Evolutionary conservation across 2,888 invertebrate species (phyloP), one percentile per base, ranked within the genome.

Genomic region (Lymantria dispar): DNA sequence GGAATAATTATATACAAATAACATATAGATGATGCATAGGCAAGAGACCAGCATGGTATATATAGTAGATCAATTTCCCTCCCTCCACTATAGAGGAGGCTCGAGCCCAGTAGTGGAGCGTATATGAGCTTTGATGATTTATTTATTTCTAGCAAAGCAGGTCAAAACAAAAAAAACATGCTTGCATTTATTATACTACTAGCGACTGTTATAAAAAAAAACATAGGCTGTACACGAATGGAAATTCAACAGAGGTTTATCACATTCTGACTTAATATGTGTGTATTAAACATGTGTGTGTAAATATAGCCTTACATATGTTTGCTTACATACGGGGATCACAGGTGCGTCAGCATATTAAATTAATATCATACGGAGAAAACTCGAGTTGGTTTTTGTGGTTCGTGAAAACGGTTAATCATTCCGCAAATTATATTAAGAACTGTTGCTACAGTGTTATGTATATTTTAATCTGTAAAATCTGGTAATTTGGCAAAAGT

Each of bases 281-380:
- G 22, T 22, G 22, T 40, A 45, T 43, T 43, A 46, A 53, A 49
- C 43, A 46, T 37, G 37, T 42, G 46, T 48, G 48, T n/a, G 29
- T 33, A 36, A 43, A 14, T 43, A 33, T 52, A 45, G n/a, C 12
- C 30, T 7, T 29, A 31, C 31, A 45, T 48, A 33, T 48, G 45
- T 45, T 52, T 48, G 29, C 42, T 45, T 33, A 45, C 48, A 30
- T 42, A 43, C 45, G 22, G 15, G 43, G 30, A 40, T 46, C 46
- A 13, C 52, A 49, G 52, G 48, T 49, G 52, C 40, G 48, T 49
- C 52, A 46, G 48, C 46, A 46, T 52, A 48, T 52, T 48, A 46
- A 48, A 52, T 42, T 52, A 48, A 53, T 53, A 48, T 46, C 46
- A 46, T 53, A 46, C 46, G 45, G 48, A 43, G 48, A 39, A 40